Conservation (phyloP, 2,888 invertebrate genomes). For the Calephelis perditalis region DNA sequence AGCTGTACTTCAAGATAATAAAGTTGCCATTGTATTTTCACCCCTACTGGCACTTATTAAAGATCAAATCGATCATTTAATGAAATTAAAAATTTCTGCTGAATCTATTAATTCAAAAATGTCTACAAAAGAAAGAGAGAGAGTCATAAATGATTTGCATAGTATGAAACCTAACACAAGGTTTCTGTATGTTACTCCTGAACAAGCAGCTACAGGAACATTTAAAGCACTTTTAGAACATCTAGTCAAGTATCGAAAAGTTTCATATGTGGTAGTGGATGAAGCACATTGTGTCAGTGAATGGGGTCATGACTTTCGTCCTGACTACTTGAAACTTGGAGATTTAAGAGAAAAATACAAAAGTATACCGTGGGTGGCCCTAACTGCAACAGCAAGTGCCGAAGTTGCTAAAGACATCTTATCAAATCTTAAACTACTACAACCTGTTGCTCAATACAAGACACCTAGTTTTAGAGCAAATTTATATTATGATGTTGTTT, state of each 20-base stretch:
- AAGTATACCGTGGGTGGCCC: slow-evolving; percentile 90
- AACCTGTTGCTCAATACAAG: slow-evolving; percentile 86
- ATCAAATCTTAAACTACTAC: slow-evolving; percentile 82
- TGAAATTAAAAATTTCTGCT: slow-evolving; percentile 86
- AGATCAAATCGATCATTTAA: slow-evolving; percentile 95
- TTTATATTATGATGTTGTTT: slow-evolving; percentile 95
- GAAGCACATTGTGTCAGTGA: slow-evolving; percentile 99
- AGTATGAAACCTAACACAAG: slow-evolving; percentile 85
- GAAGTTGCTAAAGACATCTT: slow-evolving; percentile 91
- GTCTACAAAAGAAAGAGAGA: slow-evolving; percentile 84
- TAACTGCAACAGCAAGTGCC: slow-evolving; percentile 95
- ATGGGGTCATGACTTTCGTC: slow-evolving; percentile 99
- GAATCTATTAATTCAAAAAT: slow-evolving; percentile 97
- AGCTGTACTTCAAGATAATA: slow-evolving; percentile 87
- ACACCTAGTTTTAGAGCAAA: slow-evolving; percentile 94
- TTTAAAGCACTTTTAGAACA: slow-evolving; percentile 84
- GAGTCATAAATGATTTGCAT: slow-evolving; percentile 87
- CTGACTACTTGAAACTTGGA: slow-evolving; percentile 95
- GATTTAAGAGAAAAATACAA: slow-evolving; percentile 73
- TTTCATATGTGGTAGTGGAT: slow-evolving; percentile 96
- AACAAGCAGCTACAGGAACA: slow-evolving; percentile 90
- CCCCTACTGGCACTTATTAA: slow-evolving; percentile 97
- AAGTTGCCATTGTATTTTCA: slow-evolving; percentile 95
- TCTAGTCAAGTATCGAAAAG: slow-evolving; percentile 84
- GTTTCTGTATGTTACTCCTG: slow-evolving; percentile 97